Base-by-base conservation (phyloP, 2,888 invertebrate species). In the Polietes domitor region DNA sequence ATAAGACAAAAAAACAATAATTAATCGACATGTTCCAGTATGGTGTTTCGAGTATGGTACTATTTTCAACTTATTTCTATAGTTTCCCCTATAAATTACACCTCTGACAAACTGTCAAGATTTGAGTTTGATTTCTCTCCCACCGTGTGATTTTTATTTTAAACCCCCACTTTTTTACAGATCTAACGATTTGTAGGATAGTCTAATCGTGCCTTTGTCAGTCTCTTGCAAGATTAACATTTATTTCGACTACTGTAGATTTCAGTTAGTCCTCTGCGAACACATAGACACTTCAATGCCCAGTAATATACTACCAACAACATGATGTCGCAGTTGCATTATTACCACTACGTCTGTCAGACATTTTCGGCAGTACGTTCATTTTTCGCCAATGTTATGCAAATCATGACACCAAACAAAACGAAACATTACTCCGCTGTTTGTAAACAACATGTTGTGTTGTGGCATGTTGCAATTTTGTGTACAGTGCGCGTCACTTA, bases 351-450 rank as follows among this genome's bases (percentile, higher is more conserved):
- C 47, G 47, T n/a, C 43, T 28, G 37, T 26, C 19, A 19, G 15
- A 32, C 3, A 50, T 24, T 58, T 47, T 58, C 10, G 24, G 32
- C 9, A 32, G 41, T 1, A 41, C 21, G 65, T 76, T 79, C 74
- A 63, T 70, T 28, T 77, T 74, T 80, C 74, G 71, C 77, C 74
- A 77, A 80, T 75, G 77, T 83, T 83, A 83, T 83, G 83, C 83
- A 83, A 83, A 77, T 80, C 77, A 77, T 77, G 72, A 77, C 55
- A 77, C 43, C 32, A 63, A 74, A 47, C 70, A 68, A 65, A 10
- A 61, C 37, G 61, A 70, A 77, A 65, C 32, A 80, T 80, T 74
- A 71, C 50, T 53, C 53, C 73, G 37, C 68, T 21, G 68, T 50
- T 58, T 68, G 73, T 21, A 55, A 41, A 73, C 72, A 73, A 73